These are phyloP conservation scores for Palythoa heliodiscus DNA, from an alignment of 92 coral and sea anemone species.

Conservation along the genomic window DNA sequence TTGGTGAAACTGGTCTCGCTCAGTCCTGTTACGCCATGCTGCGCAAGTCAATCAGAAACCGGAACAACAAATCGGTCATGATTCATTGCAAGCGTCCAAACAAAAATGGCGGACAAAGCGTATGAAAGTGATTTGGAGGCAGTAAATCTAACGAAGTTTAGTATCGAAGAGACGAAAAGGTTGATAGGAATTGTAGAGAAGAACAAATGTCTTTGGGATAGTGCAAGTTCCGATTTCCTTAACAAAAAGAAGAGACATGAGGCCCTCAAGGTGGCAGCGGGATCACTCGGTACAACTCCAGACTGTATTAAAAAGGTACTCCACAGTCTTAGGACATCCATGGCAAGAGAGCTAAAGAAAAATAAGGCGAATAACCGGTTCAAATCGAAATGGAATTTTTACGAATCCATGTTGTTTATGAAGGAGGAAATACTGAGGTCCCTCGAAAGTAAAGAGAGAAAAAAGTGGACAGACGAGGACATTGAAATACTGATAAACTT, in stretches of 20 bases:
- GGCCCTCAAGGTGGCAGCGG: not conserved
- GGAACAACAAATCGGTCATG: not conserved
- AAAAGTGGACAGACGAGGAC: constrained; percentile 49
- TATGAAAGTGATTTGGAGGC: constrained; percentile 27
- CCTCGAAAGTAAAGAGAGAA: constrained; percentile 37
- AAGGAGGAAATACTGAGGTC: constrained; percentile 42
- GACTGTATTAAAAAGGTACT: constrained; percentile 26
- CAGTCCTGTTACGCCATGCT: not conserved
- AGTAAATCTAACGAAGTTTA: constrained; percentile 17
- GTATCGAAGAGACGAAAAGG: constrained; percentile 23
- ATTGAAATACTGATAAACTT: constrained; percentile 40
- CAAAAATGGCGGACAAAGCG: constrained; percentile 34
- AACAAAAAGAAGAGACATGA: constrained; percentile 23
- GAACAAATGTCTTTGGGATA: not conserved
- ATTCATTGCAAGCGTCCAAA: constrained; percentile 10
- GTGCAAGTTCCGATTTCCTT: constrained; percentile 3
- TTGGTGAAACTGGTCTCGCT: not conserved
- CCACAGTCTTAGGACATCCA: constrained; percentile 35
- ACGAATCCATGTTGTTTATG: constrained; percentile 13
- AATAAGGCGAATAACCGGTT: constrained; percentile 8
- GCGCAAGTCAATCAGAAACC: not conserved
- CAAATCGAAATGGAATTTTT: constrained; percentile 24
- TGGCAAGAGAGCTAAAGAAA: constrained; percentile 39
- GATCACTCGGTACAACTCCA: too few species aligned
- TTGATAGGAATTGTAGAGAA: constrained; percentile 32